Evolutionary conservation across 1,140 invertebrate genomes (phyloP), one percentile per base, ranked within the genome.

Genomic region (Hydropsyche tenuis): DNA sequence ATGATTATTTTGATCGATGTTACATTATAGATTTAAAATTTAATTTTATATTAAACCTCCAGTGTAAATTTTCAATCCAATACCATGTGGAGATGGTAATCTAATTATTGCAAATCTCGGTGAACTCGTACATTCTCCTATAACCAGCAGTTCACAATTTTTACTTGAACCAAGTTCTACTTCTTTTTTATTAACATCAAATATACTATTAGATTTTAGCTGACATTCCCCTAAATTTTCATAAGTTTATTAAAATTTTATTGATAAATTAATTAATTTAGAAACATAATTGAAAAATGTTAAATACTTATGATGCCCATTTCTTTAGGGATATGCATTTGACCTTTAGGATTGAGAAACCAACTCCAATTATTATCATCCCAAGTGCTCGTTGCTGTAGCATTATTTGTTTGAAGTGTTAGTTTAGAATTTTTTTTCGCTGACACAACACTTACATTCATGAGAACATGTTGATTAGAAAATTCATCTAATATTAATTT

Each of bases 51-150:
- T 37, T 53, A 30, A 27, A 76, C 75, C 75, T 66, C 75, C 75
- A 1, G 63, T 73, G 20, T 73, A 76, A 14, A 76, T 60, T 16
- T 46, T 64, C 1, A 76, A 37, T n/a, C 18, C 46, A 3, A 76
- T 42, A 9, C 68, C 66, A 25, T 62, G 16, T 27, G 23, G n/a
- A 9, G 72, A 70, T 1, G 75, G 75, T 4, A 76, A 42, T 63
- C 42, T 64, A n/a, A 71, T 62, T 4, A 76, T 43, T 0, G 75
- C 75, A 63, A 70, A 76, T 68, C 69, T 68, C 0, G 71, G 75
- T 0, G 16, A 22, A 14, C n/a, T 53, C 11, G 72, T 73, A 68
- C 75, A 76, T 16, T 76, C 75, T 20, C 70, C 75, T 1, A 76
- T 66, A 20, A 68, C 65, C 23, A 76, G 53, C 23, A 76, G 14